Evolutionary conservation across 2,888 invertebrate genomes (phyloP).

Genomic region (Melipona bicolor): DNA sequence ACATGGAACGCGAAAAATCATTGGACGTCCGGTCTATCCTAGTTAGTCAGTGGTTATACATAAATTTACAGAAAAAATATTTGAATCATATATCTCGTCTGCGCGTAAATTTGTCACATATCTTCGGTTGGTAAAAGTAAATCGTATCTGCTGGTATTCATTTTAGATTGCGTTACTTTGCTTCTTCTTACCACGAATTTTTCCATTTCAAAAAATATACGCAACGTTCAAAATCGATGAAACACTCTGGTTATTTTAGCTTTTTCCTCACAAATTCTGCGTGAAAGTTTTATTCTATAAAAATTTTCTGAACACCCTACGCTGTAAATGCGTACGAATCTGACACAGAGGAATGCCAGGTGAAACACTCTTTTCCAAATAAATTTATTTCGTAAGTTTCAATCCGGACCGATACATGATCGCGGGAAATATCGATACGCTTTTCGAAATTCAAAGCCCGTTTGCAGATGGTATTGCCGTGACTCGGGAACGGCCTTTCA

Average conservation of each 20-base stretch:
- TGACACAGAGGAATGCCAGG: not conserved
- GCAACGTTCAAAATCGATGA: not conserved
- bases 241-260: not conserved
- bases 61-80: not conserved
- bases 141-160: not conserved
- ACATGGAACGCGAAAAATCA: no score
- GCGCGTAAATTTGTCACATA: not conserved
- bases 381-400: not conserved
- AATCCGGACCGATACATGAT: conserved; percentile 12
- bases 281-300: not conserved
- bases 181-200: not conserved
- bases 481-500: conserved; percentile 76
- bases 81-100: no score
- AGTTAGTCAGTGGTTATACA: no score
- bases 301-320: not conserved
- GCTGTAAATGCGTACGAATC: not conserved
- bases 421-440: conserved; percentile 55
- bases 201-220: not conserved
- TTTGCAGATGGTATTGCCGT: conserved; percentile 66
- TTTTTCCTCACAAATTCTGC: not conserved
- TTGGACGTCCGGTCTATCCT: no score
- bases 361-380: not conserved
- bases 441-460: conserved; percentile 67
- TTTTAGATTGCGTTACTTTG: not conserved
- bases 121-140: not conserved